These are phyloP conservation scores for Agrilus planipennis DNA, from an alignment of 1,140 invertebrate genomes.

Conservation along the genomic window DNA sequence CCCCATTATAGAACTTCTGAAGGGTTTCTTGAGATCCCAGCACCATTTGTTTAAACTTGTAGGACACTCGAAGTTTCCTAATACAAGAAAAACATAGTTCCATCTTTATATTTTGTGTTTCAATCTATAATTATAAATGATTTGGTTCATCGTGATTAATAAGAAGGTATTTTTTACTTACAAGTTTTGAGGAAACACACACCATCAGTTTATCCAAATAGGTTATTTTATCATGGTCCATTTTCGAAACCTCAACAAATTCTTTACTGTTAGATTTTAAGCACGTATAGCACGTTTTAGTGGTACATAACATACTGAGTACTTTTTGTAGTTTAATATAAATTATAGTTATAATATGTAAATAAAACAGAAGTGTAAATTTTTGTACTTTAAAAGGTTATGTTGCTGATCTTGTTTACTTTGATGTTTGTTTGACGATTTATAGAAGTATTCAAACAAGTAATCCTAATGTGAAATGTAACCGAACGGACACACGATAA, in stretches of 20 bases:
- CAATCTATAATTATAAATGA: neutral
- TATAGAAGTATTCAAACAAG: too few species aligned
- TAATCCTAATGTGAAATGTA: too few species aligned
- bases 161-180: neutral
- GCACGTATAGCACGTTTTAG: constrained; percentile 7
- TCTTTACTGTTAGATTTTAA: constrained; percentile 2
- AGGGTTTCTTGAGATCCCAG: constrained; percentile 1
- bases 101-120: neutral
- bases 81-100: constrained; percentile 6
- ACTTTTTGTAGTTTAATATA: too few species aligned
- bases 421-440: too few species aligned
- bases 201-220: constrained; percentile 6
- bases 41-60: constrained; percentile 8
- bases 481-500: too few species aligned
- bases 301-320: neutral
- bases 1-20: too few species aligned
- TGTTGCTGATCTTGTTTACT: too few species aligned
- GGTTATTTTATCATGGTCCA: constrained; percentile 1
- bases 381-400: too few species aligned
- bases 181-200: constrained; percentile 5
- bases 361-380: too few species aligned
- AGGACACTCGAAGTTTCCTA: constrained; percentile 1
- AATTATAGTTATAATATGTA: too few species aligned
- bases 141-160: neutral
- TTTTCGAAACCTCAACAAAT: constrained; percentile 3